A percentile compares a stretch with the other conserved stretches of the same genome.
phyloP scores from a whole-genome alignment of 2,888 invertebrate genomes.

The Alitta virens region DNA sequence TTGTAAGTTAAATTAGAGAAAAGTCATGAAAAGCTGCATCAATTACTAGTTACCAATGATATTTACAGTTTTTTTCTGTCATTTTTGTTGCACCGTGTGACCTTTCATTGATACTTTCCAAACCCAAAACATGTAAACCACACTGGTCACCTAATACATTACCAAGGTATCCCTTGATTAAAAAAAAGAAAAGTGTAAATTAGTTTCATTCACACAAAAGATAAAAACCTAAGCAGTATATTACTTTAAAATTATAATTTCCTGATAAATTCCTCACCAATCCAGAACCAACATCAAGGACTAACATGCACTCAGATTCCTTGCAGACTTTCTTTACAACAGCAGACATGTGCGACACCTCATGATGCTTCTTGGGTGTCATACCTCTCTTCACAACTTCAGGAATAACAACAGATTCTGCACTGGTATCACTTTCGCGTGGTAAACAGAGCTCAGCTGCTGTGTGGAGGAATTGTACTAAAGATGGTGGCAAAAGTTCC shows the following conservation, averaged over 20 bases:
- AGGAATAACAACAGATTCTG: not conserved
- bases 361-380: constrained; percentile 50
- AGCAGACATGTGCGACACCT: constrained; percentile 44
- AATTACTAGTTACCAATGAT: no score
- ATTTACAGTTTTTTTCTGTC: constrained; percentile 4
- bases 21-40: no score
- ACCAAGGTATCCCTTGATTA: constrained; percentile 48
- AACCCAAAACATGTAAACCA: constrained; percentile 40
- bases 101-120: constrained; percentile 41
- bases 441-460: constrained; percentile 24
- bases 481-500: constrained; percentile 32
- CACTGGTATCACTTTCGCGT: constrained; percentile 9
- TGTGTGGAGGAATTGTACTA: constrained; percentile 28
- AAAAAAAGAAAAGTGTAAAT: no score
- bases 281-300: constrained; percentile 34
- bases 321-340: constrained; percentile 37
- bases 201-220: no score
- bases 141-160: constrained; percentile 38
- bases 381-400: constrained; percentile 38
- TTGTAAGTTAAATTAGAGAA: no score
- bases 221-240: no score
- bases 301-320: constrained; percentile 29
- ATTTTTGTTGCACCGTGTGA: constrained; percentile 40
- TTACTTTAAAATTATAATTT: no score
- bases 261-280: no score